Base-by-base conservation (phyloP, 2,888 invertebrate genomes). In the Eupithecia vulgata region DNA sequence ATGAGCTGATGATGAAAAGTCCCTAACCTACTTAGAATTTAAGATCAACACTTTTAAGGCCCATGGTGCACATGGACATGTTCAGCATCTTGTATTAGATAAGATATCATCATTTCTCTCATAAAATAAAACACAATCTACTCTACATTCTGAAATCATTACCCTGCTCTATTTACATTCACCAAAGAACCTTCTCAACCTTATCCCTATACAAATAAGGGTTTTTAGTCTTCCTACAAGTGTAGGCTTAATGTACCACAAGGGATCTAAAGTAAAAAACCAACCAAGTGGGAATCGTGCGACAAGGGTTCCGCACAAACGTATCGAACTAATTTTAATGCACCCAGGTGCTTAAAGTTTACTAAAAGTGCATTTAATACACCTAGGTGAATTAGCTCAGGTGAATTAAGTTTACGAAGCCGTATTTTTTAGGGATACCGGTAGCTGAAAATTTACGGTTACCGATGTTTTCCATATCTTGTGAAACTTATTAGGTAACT, bases 231-330 rank as follows among this genome's bases (percentile, higher is more conserved):
- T 37, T 21, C 21, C 13, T 37, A 40, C 21, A 65, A 65, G 21
- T 40, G 65, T 25, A 37, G n/a, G 34, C 21, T 12, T n/a, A 64
- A 64, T 35, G 5, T 21, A 83, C 80, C 81, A 82, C 79, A 75
- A 74, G 81, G 83, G 83, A 84, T 85, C 30, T 30, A 84, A 84
- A 85, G 84, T 85, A 86, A 87, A 88, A 88, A 57, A 57, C 57
- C 21, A 5, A 12, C 12, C 5, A 57, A 57, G 25, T 57, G 21
- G 5, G 13, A 25, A 25, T 57, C 57, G 12, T 21, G 25, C 57
- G 5, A 57, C 12, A 13, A 25, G 21, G 57, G 57, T 57, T 57
- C 57, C 57, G 12, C 12, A 57, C 5, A 52, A 21, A 25, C 48
- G 3, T 48, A 7, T 48, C 2, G 40, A n/a, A n/a, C n/a, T n/a